Base-by-base conservation (phyloP, 2,888 invertebrate genomes). In the Ischnus inquisitorius region DNA sequence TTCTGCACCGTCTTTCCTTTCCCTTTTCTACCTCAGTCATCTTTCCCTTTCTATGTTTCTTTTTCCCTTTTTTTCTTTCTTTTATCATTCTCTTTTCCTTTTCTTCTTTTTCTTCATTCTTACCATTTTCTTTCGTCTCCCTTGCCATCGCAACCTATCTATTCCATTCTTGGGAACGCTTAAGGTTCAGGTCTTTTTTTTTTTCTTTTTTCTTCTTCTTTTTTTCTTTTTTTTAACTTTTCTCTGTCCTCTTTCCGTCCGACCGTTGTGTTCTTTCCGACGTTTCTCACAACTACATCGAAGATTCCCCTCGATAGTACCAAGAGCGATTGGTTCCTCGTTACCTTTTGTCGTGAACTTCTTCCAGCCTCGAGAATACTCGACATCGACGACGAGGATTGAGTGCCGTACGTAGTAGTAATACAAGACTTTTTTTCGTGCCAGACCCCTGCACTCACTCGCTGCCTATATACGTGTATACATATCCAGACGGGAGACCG, bases 291-390 rank as follows among this genome's bases (percentile, higher is more conserved):
- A 46, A 46, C 51, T 22, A 68, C 51, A 51, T 68, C 68, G 46
- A 48, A 19, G 51, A 51, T 28, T 34, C 34, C 28, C 28, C 48
- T 46, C 28, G 16, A 48, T n/a, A 12, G 39, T 39, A 64, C 67
- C 46, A 41, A 51, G 54, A 60, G 67, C 79, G 76, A 83, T 79
- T 79, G 84, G 65, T 85, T 85, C 77, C 77, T 85, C 71, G 79
- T 84, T 84, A 84, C 71, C 84, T 79, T 76, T 82, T 82, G 82
- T 84, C 74, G 62, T 67, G 57, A 68, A 60, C 64, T 78, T 78
- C 48, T 72, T 76, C 54, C 68, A 48, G 16, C 19, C 2, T 46
- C 48, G 54, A 57, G 75, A 75, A 75, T 72, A 51, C 65, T 68
- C 48, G 69, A 62, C 62, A 69, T 48, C 60, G 68, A 48, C 77